Evolutionary conservation across 2,797 vertebrate species (phyloP), one percentile per base, ranked within the genome.

Genomic region (Periophthalmus magnuspinnatus): DNA sequence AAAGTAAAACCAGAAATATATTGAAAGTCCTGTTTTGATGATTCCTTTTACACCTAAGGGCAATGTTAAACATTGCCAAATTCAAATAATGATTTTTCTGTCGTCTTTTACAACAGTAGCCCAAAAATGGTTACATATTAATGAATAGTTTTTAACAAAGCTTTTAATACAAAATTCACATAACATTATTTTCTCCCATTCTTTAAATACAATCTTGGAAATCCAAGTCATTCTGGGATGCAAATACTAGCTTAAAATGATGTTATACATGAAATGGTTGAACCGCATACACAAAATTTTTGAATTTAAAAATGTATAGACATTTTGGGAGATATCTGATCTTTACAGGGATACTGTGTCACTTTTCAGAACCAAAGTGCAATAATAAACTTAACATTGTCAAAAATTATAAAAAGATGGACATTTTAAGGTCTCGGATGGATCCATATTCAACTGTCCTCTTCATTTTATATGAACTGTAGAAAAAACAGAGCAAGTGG

Each of bases 401-500:
- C 11, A 28, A 32, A 57, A 6, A 16, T 1, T 28, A n/a, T 28
- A 5, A 9, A 28, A 24, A 13, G 0, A n/a, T 22, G 24, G 54
- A 14, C 55, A 13, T 38, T 5, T 17, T 36, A 36, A 33, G 16
- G 4, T 36, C 58, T 63, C 21, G 2, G 28, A 34, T 19, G 28
- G 28, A 19, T 33, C 32, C 14, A 33, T 38, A 19, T 1, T n/a
- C 1, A 45, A 62, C 6, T 32, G 24, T 62, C 54, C 47, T 54
- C 38, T 33, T 36, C 2, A 56, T 36, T 59, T 74, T 86, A 87
- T 36, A 91, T 17, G 19, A 91, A 70, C n/a, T 70, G 78, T n/a
- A 85, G 28, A 60, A 41, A 94, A 0, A 90, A 89, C 59, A 83
- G 78, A 0, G 77, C 3, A 32, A 93, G 47, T 5, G 78, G 86